Evolutionary conservation across 30 jellyfish, hydroid and myxozoan genomes (phyloP).

Genomic region (Aurelia aurita): DNA sequence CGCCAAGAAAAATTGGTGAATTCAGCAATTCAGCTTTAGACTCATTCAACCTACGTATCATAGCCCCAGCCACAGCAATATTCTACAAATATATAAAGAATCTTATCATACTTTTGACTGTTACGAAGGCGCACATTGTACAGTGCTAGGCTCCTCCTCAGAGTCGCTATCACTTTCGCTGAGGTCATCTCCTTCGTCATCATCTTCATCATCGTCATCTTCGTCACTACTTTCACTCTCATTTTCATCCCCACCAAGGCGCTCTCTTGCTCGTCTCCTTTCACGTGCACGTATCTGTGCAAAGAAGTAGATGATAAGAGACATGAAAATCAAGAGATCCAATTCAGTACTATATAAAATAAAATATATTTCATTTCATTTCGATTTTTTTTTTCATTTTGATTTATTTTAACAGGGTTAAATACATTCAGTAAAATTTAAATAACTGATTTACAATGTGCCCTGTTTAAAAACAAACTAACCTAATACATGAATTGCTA

Average conservation of each 20-base stretch:
- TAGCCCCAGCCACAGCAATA: background rate
- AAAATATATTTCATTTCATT: too few relatives aligned
- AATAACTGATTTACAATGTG: too few relatives aligned
- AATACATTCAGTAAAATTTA: too few relatives aligned
- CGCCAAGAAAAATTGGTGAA: too few relatives aligned
- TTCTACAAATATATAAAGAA: background rate
- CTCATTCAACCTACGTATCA: too few relatives aligned
- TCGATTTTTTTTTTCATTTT: too few relatives aligned
- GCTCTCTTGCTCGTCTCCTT: constrained; percentile 70
- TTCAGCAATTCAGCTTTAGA: too few relatives aligned
- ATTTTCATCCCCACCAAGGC: constrained; percentile 56
- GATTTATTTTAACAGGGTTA: too few relatives aligned
- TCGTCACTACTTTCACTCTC: constrained; percentile 60
- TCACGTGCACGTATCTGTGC: constrained; percentile 58
- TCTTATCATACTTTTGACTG: background rate
- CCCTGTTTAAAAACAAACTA: too few relatives aligned
- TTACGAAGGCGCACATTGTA: constrained; percentile 80
- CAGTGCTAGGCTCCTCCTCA: constrained; percentile 78
- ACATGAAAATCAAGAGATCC: constrained; percentile 1
- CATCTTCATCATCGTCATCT: constrained; percentile 73
- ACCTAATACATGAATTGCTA: too few relatives aligned
- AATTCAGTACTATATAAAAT: too few relatives aligned
- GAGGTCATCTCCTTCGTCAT: constrained; percentile 65
- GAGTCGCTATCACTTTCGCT: constrained; percentile 80
- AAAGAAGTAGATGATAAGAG: background rate